These are phyloP conservation scores for Petroica traversi DNA, from an alignment of 2,113 vertebrate species.

Conservation along the genomic window DNA sequence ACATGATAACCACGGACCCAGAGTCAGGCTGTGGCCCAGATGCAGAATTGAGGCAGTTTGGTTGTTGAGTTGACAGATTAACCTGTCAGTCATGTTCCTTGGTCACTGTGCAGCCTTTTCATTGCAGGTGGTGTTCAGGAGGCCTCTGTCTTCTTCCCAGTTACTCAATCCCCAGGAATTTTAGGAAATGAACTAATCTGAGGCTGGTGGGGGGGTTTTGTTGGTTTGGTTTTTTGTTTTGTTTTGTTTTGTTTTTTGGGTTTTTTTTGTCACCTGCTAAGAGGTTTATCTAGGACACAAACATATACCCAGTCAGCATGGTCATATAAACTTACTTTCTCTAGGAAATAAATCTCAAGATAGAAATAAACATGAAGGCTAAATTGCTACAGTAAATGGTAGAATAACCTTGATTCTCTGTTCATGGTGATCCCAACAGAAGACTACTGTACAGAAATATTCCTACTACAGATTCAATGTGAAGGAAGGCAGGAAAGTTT, in stretches of 20 bases:
- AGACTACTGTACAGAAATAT: background rate
- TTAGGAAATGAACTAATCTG: background rate
- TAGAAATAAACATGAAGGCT: background rate
- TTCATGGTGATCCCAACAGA: rapidly evolving
- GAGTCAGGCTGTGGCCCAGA: background rate
- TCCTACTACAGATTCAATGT: background rate
- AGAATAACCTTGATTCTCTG: background rate
- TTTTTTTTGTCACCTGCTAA: background rate
- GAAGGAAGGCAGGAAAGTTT: background rate
- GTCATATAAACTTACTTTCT: background rate
- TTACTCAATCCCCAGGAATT: background rate
- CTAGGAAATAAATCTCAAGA: background rate
- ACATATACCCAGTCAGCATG: background rate
- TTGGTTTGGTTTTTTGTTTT: background rate
- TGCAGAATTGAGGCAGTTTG: background rate
- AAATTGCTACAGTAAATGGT: background rate
- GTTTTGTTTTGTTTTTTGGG: too few relatives aligned
- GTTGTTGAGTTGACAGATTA: background rate
- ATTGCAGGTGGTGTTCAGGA: background rate
- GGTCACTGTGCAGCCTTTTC: background rate
- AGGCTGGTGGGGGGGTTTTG: rapidly evolving
- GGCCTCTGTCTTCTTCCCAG: background rate
- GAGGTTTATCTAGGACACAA: background rate
- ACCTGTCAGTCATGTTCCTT: background rate
- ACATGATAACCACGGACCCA: background rate